A percentile compares a stretch with the other conserved stretches of the same genome.
These are phyloP conservation scores for Macrochelys suwanniensis DNA, from an alignment of 2,797 vertebrate species.

Conservation along the genomic window DNA sequence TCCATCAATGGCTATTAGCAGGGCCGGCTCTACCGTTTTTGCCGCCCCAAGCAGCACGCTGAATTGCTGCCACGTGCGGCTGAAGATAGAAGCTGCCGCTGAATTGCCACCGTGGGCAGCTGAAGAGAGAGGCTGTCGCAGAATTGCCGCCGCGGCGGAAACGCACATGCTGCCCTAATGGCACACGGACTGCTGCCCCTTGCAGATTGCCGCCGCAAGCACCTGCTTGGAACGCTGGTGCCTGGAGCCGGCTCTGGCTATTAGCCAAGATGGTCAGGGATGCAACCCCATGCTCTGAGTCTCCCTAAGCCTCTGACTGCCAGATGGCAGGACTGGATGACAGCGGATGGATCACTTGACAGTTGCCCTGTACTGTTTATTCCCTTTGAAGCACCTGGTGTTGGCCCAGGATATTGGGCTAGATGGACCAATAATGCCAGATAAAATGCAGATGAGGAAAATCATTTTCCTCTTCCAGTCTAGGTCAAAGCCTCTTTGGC, in stretches of 20 bases:
- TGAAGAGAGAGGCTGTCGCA: no score
- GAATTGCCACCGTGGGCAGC: no score
- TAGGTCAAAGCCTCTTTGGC: rapidly evolving
- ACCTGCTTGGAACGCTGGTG: no score
- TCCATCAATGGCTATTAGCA: not conserved
- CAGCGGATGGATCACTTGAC: not conserved
- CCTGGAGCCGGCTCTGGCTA: not conserved
- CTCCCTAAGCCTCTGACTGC: not conserved
- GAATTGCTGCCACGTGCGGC: no score
- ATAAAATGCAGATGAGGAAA: not conserved
- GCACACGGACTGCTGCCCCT: no score
- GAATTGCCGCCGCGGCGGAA: no score
- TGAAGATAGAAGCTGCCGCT: no score
- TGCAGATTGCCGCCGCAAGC: no score
- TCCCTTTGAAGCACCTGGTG: not conserved
- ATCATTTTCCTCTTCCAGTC: not conserved
- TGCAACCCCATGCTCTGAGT: not conserved
- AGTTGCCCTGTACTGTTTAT: not conserved
- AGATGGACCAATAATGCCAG: not conserved
- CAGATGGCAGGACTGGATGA: not conserved
- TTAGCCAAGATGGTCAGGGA: not conserved
- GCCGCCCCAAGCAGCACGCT: no score
- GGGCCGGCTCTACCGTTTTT: no score
- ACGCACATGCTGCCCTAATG: no score
- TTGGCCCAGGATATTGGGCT: not conserved